Conservation (phyloP, 2,113 vertebrate species). For the Oncorhynchus masou region DNA sequence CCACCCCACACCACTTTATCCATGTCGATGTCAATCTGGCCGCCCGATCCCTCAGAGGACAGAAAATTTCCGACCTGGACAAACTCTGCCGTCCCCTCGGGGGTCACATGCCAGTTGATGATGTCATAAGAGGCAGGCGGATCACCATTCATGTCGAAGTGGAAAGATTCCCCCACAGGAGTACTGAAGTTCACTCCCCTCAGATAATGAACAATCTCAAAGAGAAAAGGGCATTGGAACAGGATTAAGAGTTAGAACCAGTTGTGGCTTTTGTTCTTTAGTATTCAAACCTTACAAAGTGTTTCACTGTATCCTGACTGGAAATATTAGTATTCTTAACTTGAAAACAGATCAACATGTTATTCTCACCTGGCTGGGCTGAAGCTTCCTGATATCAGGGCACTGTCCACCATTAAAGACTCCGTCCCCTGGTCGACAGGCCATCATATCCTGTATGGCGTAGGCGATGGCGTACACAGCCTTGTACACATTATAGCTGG, state of each 20-base stretch:
- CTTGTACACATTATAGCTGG: conserved; percentile 64
- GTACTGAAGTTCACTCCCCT: conserved; percentile 56
- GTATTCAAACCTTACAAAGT: no score
- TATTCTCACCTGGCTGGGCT: conserved; percentile 51
- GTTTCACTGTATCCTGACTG: background rate
- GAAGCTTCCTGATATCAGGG: conserved; percentile 39
- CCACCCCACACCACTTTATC: conserved; percentile 52
- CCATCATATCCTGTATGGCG: conserved; percentile 59
- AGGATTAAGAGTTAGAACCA: background rate
- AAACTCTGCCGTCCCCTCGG: conserved; percentile 44
- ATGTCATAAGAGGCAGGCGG: conserved; percentile 61
- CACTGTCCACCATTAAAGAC: conserved; percentile 40
- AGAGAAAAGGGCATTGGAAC: background rate
- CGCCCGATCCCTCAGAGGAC: conserved; percentile 35
- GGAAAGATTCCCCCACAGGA: conserved; percentile 49
- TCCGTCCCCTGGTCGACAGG: conserved; percentile 40
- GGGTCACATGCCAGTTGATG: conserved; percentile 62
- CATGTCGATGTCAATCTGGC: conserved; percentile 51
- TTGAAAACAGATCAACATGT: background rate
- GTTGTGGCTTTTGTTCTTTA: no score
- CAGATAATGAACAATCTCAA: conserved; percentile 57
- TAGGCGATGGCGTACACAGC: conserved; percentile 62
- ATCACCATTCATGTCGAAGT: conserved; percentile 62
- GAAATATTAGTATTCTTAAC: background rate
- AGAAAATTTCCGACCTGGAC: conserved; percentile 57